A percentile compares a stretch with the other conserved stretches of the same genome.
phyloP scores from a whole-genome alignment of 2,888 invertebrate species.

The Epinotia bilunana region DNA sequence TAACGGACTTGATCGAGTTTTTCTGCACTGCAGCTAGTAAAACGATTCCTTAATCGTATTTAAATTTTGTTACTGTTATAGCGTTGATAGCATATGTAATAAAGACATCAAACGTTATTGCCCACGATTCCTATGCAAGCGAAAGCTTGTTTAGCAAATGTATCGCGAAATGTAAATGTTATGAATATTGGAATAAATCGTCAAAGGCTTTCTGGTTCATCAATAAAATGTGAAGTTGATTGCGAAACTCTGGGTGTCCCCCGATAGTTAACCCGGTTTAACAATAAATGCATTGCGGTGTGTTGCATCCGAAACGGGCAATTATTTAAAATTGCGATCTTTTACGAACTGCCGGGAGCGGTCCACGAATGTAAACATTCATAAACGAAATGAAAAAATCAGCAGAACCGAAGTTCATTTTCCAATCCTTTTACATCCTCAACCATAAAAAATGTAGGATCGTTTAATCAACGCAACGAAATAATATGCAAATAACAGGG shows the following conservation, averaged over 20 bases:
- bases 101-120: constrained; percentile 22
- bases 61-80: not conserved
- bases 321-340: constrained; percentile 65
- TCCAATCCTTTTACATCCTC: not conserved
- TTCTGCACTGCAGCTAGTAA: not conserved
- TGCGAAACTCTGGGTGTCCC: constrained; percentile 47
- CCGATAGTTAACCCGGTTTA: constrained; percentile 48
- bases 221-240: constrained; percentile 57
- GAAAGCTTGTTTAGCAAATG: constrained; percentile 15
- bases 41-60: not conserved
- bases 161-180: constrained; percentile 37
- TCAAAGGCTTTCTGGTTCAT: constrained; percentile 37
- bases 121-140: constrained; percentile 8
- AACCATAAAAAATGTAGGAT: not conserved
- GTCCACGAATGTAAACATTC: constrained; percentile 25
- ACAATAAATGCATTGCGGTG: constrained; percentile 53
- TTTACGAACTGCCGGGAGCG: constrained; percentile 45
- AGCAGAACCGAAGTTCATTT: not conserved
- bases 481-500: constrained; percentile 20
- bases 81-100: constrained; percentile 12
- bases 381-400: constrained; percentile 2
- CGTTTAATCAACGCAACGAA: constrained; percentile 7
- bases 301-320: constrained; percentile 54
- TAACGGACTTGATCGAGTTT: not conserved
- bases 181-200: constrained; percentile 29